These are phyloP conservation scores for Andrena flavipes DNA, from an alignment of 2,888 invertebrate genomes.

Conservation along the genomic window DNA sequence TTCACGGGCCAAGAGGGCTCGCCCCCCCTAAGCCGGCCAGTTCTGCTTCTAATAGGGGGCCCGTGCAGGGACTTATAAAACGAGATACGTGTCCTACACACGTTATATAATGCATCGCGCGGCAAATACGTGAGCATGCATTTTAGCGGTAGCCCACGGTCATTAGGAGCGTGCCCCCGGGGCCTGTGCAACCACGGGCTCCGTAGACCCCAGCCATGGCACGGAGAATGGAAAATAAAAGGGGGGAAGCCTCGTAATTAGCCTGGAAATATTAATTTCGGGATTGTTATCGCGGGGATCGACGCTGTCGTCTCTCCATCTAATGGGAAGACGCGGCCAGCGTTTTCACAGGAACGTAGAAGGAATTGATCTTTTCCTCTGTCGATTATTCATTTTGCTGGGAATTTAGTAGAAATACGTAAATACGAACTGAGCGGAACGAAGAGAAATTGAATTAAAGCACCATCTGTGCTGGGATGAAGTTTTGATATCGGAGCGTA, in stretches of 20 bases:
- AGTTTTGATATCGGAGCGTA: too few species aligned
- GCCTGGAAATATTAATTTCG: conserved; percentile 52
- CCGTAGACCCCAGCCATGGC: conserved; percentile 33
- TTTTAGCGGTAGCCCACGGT: conserved; percentile 66
- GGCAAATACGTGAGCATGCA: conserved; percentile 64
- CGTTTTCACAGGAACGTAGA: neutral
- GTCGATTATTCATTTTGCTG: neutral
- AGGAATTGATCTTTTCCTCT: too few species aligned
- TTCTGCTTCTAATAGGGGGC: conserved; percentile 66
- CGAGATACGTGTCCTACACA: conserved; percentile 58
- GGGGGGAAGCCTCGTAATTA: conserved; percentile 35
- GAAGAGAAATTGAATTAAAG: too few species aligned
- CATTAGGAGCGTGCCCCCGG: conserved; percentile 58
- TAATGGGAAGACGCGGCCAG: neutral
- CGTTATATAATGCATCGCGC: conserved; percentile 66
- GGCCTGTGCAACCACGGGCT: conserved; percentile 36
- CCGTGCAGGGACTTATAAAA: conserved; percentile 59
- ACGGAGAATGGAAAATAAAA: conserved; percentile 23
- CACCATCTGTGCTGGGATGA: too few species aligned
- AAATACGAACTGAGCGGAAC: too few species aligned
- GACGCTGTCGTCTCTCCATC: neutral
- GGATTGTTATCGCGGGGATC: conserved; percentile 21
- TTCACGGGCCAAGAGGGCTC: conserved; percentile 1
- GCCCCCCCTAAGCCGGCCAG: conserved; percentile 28
- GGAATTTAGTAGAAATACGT: neutral